Conservation (phyloP, 2,113 vertebrate genomes). For the Leptobrachium ailaonicum region DNA sequence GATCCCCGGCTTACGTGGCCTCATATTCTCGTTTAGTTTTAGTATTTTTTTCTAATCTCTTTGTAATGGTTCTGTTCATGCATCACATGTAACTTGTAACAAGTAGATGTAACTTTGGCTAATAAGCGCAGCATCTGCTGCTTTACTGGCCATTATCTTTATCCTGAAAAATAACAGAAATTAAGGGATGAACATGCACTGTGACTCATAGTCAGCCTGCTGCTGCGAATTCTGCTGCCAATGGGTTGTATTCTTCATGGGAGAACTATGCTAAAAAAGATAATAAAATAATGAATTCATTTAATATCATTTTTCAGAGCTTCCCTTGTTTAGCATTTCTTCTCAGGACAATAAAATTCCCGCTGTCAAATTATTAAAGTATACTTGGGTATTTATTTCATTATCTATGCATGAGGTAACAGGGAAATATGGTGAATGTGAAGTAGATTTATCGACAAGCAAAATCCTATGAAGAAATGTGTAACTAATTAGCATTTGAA, state of each 20-base stretch:
- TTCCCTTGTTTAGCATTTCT: too few relatives aligned
- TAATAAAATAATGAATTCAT: background rate
- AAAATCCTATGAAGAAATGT: too few relatives aligned
- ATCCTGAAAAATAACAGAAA: slow-evolving; percentile 49
- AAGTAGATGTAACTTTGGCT: slow-evolving; percentile 30
- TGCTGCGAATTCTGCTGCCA: slow-evolving; percentile 41
- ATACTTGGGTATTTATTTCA: too few relatives aligned
- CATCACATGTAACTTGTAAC: slow-evolving; percentile 22
- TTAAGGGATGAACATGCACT: slow-evolving; percentile 48
- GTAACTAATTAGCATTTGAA: too few relatives aligned
- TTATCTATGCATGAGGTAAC: too few relatives aligned
- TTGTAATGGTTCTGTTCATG: slow-evolving; percentile 35
- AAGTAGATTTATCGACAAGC: too few relatives aligned
- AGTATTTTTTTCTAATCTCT: slow-evolving; percentile 16
- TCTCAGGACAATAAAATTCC: too few relatives aligned
- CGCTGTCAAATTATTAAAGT: too few relatives aligned
- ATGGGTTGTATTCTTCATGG: slow-evolving; percentile 35
- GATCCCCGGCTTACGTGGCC: background rate
- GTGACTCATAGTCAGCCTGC: slow-evolving; percentile 50
- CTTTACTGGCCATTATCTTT: slow-evolving; percentile 47
- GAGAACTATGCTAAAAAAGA: slow-evolving; percentile 23
- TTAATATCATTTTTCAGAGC: slow-evolving; percentile 10
- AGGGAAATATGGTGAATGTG: too few relatives aligned
- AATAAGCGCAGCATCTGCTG: slow-evolving; percentile 43
- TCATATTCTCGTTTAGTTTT: background rate